Conservation (phyloP, 2,888 invertebrate genomes). For the Eupithecia subfuscata region DNA sequence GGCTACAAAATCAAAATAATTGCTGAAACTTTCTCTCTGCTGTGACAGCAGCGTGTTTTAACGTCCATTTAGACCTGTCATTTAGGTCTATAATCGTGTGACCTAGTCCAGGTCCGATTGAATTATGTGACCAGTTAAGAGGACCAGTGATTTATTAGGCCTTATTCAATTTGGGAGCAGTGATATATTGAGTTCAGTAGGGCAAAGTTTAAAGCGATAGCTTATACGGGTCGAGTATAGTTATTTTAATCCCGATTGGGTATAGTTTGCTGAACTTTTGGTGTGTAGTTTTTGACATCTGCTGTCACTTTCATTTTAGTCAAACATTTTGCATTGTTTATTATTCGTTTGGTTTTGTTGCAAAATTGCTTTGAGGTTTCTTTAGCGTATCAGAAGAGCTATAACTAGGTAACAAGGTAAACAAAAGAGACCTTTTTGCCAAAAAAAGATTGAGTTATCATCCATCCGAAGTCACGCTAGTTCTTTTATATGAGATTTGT, state of each 20-base stretch:
- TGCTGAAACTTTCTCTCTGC: no score
- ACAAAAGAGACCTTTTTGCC: neutral
- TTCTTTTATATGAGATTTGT: neutral
- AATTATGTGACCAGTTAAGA: constrained; percentile 57
- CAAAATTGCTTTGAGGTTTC: neutral
- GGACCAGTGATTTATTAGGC: constrained; percentile 56
- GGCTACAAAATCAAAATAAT: no score
- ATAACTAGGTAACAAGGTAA: neutral
- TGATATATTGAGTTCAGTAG: constrained; percentile 33
- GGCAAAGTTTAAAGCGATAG: constrained; percentile 20
- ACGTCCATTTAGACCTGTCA: neutral
- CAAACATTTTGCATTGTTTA: neutral
- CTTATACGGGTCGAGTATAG: neutral
- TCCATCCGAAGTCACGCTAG: neutral
- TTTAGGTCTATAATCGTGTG: constrained; percentile 5
- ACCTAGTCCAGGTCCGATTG: constrained; percentile 45
- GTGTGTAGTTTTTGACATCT: neutral
- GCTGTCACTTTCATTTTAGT: neutral
- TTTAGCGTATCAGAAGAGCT: neutral
- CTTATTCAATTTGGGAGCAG: constrained; percentile 43
- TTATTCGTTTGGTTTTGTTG: neutral
- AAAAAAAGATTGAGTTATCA: neutral
- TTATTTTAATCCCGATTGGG: neutral
- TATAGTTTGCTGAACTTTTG: neutral
- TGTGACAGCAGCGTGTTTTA: no score